A percentile compares a stretch with the other conserved stretches of the same genome.
These are phyloP conservation scores for Redunca redunca DNA, from an alignment of 2,113 vertebrate genomes.

Conservation along the genomic window DNA sequence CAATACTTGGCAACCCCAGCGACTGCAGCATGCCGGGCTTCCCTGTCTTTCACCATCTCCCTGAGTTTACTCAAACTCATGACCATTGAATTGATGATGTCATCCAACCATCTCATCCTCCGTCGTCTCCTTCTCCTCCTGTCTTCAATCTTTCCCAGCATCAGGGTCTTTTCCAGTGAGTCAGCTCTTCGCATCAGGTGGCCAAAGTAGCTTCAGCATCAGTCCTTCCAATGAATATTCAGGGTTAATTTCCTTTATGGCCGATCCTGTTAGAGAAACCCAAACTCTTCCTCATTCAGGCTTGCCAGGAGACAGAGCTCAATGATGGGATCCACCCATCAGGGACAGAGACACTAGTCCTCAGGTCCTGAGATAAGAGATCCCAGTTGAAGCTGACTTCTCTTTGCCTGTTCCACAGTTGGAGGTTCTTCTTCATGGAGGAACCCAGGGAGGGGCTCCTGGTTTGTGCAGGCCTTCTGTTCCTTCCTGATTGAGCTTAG, in stretches of 20 bases:
- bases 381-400: not conserved
- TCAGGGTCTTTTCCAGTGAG: not conserved
- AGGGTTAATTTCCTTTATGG: not conserved
- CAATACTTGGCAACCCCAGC: not conserved
- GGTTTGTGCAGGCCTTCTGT: conserved; percentile 97
- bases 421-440: conserved; percentile 98
- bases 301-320: not conserved
- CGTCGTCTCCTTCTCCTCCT: too few species aligned
- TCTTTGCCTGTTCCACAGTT: not conserved
- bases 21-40: accelerated
- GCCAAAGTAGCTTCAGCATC: not conserved
- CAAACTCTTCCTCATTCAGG: not conserved
- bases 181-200: not conserved
- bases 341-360: not conserved
- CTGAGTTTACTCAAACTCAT: too few species aligned
- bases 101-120: too few species aligned
- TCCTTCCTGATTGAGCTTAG: conserved; percentile 90
- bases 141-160: not conserved
- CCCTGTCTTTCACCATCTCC: too few species aligned
- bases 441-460: conserved; percentile 92
- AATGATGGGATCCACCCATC: too few species aligned
- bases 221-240: not conserved
- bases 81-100: too few species aligned
- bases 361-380: not conserved
- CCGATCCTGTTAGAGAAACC: not conserved